phyloP scores from a whole-genome alignment of 2,888 invertebrate species.

The Odontocolon sp. region DNA sequence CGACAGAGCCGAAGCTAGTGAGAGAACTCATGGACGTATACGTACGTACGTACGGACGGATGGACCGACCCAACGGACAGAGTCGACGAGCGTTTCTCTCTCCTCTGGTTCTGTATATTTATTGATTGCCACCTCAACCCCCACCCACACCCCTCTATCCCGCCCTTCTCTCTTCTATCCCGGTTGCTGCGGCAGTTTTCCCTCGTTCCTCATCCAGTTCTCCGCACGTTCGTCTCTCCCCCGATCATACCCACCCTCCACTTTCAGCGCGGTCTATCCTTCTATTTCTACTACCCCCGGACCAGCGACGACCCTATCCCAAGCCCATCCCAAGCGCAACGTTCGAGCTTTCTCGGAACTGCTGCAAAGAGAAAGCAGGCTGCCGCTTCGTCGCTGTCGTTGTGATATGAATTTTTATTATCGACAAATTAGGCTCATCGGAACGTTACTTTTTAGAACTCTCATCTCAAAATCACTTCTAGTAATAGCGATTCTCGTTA shows the following conservation, averaged over 20 bases:
- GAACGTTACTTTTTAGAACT: too few species aligned
- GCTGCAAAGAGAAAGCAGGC: too few species aligned
- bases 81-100: slow-evolving; percentile 64
- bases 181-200: slow-evolving; percentile 60
- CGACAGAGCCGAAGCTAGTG: slow-evolving; percentile 61
- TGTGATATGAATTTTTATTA: too few species aligned
- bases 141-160: slow-evolving; percentile 36
- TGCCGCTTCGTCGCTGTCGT: too few species aligned
- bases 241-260: slow-evolving; percentile 13
- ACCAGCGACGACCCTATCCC: too few species aligned
- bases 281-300: too few species aligned
- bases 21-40: slow-evolving; percentile 21
- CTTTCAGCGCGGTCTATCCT: too few species aligned
- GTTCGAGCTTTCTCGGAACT: too few species aligned
- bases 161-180: slow-evolving; percentile 34
- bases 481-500: too few species aligned
- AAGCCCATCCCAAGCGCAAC: too few species aligned
- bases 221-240: slow-evolving; percentile 60
- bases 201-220: slow-evolving; percentile 51
- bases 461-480: too few species aligned
- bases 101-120: slow-evolving; percentile 78
- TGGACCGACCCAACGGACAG: slow-evolving; percentile 61
- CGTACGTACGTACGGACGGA: slow-evolving; percentile 42
- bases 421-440: too few species aligned
- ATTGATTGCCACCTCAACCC: slow-evolving; percentile 80